Percentiles rank a stretch among this genome's conserved stretches.
phyloP scores from a whole-genome alignment of 2,888 invertebrate genomes.

The Tryphoninae sp. region DNA sequence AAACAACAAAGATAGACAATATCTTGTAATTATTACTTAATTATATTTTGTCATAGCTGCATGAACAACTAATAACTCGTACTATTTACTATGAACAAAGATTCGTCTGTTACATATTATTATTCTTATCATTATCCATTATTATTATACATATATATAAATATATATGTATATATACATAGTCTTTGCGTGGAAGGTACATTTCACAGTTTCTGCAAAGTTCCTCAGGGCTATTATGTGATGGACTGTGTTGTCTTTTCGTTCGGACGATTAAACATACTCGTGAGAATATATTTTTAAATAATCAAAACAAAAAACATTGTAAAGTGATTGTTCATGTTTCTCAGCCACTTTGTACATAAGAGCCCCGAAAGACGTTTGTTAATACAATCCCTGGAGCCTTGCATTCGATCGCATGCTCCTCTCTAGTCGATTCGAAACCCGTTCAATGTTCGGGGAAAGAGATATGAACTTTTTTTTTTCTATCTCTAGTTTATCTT shows the following conservation, averaged over 20 bases:
- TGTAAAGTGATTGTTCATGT: constrained; percentile 24
- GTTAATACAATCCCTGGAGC: constrained; percentile 70
- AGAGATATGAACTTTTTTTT: constrained; percentile 40
- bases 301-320: constrained; percentile 5
- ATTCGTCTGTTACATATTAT: constrained; percentile 16
- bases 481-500: constrained; percentile 36
- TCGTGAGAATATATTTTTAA: background rate
- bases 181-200: constrained; percentile 70
- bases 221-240: constrained; percentile 77
- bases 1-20: constrained; percentile 28
- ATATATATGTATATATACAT: constrained; percentile 8
- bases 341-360: constrained; percentile 68
- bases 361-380: constrained; percentile 76
- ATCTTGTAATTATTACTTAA: constrained; percentile 42
- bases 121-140: constrained; percentile 64
- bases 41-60: constrained; percentile 70
- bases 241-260: constrained; percentile 23
- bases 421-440: constrained; percentile 60
- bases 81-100: constrained; percentile 65
- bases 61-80: constrained; percentile 71
- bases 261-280: background rate
- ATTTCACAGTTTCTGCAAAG: constrained; percentile 79
- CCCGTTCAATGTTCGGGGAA: constrained; percentile 70
- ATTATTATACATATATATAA: constrained; percentile 14
- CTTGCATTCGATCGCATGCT: constrained; percentile 70